Base-by-base conservation (phyloP, 2,888 invertebrate species). In the Mongoloraphidia duomilia region DNA sequence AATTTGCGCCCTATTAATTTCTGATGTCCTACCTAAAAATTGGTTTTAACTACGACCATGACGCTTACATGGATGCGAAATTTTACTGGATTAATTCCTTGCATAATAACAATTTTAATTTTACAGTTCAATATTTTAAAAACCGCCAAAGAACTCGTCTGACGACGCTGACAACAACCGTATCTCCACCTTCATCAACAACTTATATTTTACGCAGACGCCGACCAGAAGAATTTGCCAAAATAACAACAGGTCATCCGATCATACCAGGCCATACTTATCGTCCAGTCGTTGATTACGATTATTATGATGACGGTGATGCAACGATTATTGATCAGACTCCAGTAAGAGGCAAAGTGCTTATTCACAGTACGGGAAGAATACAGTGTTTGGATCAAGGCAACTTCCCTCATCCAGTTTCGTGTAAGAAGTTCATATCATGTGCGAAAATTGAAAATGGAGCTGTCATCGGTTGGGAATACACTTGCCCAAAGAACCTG, bases 361-460 rank as follows among this genome's bases (percentile, higher is more conserved):
- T 78, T 43, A 66, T 82, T 9, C 76, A 79, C 59, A 73, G 72
- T n/a, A 74, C 77, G 63, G 88, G 86, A 34, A 76, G 77, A 47
- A 83, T 93, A 56, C 82, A 86, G 57, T 93, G 93, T 62, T 68
- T 88, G 50, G 91, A 92, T 65, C 84, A 87, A 58, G 93, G 93
- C 38, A 91, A 87, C 65, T 93, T 91, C 69, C 86, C 91, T 0
- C 92, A 93, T 70, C 93, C 93, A 2, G 75, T 80, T 12, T 90
- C 88, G 0, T 93, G 93, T 66, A 85, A 83, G 67, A 90, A 90
- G 67, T 93, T 92, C 65, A 90, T 93, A 59, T 88, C 87, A 14
- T 93, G 93, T 66, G 89, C 91, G 33, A 77, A 76, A 64, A 81
- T 86, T 72, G 87, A 88, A 56, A 82, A 79, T 60, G 84, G 82